Evolutionary conservation across 1,140 invertebrate species (phyloP).

Genomic region (Gonatopus flavifemur): DNA sequence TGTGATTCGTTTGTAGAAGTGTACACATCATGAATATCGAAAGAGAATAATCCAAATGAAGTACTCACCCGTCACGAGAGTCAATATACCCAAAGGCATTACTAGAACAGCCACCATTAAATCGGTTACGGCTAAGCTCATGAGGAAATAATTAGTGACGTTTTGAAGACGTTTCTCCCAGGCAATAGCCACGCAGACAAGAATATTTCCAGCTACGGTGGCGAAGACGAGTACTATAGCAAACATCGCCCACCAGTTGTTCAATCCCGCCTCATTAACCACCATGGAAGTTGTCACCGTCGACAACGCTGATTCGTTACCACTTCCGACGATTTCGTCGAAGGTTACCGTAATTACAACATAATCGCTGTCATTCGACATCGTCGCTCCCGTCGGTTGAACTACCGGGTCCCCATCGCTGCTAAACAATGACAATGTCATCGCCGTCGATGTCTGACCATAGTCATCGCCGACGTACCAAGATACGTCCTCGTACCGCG

Average conservation of each 20-base stretch:
- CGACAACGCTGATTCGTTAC: conserved; percentile 14
- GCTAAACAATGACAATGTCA: too few relatives aligned
- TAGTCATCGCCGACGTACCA: background rate
- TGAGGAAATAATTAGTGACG: conserved; percentile 95
- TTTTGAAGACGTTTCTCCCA: conserved; percentile 88
- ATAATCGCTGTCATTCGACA: conserved; percentile 41
- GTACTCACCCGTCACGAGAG: conserved; percentile 73
- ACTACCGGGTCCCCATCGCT: conserved; percentile 7
- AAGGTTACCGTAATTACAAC: conserved; percentile 4
- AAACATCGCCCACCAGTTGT: conserved; percentile 76
- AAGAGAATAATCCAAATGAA: background rate
- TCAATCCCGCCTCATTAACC: conserved; percentile 43
- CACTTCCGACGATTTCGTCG: background rate
- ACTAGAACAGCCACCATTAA: conserved; percentile 89
- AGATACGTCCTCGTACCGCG: conserved; percentile 3
- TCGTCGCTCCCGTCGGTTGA: conserved; percentile 26
- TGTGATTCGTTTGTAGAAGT: too few relatives aligned
- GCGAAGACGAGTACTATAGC: conserved; percentile 79
- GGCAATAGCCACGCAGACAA: conserved; percentile 90
- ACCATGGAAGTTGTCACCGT: conserved; percentile 6
- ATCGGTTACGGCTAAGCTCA: conserved; percentile 94
- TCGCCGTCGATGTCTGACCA: background rate
- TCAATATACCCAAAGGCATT: conserved; percentile 86
- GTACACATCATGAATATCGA: background rate
- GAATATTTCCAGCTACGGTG: conserved; percentile 89